A percentile compares a stretch with the other conserved stretches of the same genome.
Conservation (phyloP, 2,113 vertebrate genomes). For the Hemiprocne comata region DNA sequence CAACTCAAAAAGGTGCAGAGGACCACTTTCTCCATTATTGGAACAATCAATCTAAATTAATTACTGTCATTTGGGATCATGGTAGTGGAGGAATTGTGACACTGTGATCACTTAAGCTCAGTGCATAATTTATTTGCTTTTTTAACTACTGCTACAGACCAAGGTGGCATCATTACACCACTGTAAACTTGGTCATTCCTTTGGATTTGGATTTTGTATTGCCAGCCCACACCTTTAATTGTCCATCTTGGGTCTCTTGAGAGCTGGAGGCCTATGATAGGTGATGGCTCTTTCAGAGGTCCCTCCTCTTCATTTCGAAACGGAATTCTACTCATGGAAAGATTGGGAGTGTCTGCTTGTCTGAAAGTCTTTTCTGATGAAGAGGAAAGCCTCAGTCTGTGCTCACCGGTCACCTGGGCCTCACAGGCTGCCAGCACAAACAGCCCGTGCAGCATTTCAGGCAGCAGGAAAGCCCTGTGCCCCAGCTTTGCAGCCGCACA, state of each 20-base stretch:
- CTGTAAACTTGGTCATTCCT: not conserved
- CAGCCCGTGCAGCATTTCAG: accelerated
- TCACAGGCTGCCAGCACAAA: accelerated
- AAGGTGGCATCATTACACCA: accelerated
- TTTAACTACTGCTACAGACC: not conserved
- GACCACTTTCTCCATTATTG: not conserved
- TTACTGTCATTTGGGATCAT: not conserved
- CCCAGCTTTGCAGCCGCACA: not conserved
- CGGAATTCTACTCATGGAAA: not conserved
- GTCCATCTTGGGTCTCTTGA: not conserved
- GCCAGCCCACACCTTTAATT: accelerated
- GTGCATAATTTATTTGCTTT: not conserved
- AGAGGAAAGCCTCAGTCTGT: not conserved
- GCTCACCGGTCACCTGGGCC: not conserved
- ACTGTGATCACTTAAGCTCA: not conserved
- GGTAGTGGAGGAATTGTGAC: not conserved
- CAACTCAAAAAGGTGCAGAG: not conserved
- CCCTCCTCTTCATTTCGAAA: not conserved
- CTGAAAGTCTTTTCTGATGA: not conserved
- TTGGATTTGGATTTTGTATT: not conserved
- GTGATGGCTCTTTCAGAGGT: not conserved
- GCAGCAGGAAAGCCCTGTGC: not conserved
- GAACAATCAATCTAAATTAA: not conserved
- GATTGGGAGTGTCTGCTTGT: not conserved
- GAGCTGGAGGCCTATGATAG: not conserved